phyloP scores from a whole-genome alignment of 2,888 invertebrate genomes.

The Trichopoda pennipes region DNA sequence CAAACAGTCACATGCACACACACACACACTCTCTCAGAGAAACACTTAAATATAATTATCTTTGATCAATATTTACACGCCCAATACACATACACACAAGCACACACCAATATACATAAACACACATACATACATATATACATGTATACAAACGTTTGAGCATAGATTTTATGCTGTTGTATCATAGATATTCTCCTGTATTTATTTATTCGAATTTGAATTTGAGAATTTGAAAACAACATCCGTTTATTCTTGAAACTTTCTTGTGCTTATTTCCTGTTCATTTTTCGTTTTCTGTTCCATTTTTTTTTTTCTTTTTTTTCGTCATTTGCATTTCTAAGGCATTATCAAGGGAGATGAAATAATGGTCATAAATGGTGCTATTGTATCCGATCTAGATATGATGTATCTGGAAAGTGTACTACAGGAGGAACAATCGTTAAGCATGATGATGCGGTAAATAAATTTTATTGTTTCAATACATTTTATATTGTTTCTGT shows the following conservation, averaged over 20 bases:
- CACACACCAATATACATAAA: background rate
- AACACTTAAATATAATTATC: constrained; percentile 56
- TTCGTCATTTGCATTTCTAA: constrained; percentile 76
- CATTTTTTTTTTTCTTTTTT: constrained; percentile 4
- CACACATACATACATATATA: background rate
- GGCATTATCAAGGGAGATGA: constrained; percentile 98
- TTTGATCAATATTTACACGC: constrained; percentile 41
- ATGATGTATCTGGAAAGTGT: constrained; percentile 99
- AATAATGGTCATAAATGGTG: constrained; percentile 99
- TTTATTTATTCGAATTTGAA: constrained; percentile 23
- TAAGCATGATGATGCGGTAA: constrained; percentile 97
- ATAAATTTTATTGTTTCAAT: constrained; percentile 60
- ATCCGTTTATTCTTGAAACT: constrained; percentile 51
- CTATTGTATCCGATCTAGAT: constrained; percentile 98
- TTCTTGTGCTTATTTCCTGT: constrained; percentile 30
- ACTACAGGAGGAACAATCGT: constrained; percentile 94
- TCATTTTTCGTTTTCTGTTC: background rate
- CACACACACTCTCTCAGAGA: constrained; percentile 8
- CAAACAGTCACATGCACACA: background rate
- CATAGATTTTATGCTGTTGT: constrained; percentile 10
- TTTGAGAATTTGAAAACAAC: constrained; percentile 49
- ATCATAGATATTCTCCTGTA: background rate
- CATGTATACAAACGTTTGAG: background rate
- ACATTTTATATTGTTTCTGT: background rate
- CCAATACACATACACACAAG: background rate